Evolutionary conservation across 2,113 vertebrate genomes (phyloP).

Genomic region (Indicator indicator): DNA sequence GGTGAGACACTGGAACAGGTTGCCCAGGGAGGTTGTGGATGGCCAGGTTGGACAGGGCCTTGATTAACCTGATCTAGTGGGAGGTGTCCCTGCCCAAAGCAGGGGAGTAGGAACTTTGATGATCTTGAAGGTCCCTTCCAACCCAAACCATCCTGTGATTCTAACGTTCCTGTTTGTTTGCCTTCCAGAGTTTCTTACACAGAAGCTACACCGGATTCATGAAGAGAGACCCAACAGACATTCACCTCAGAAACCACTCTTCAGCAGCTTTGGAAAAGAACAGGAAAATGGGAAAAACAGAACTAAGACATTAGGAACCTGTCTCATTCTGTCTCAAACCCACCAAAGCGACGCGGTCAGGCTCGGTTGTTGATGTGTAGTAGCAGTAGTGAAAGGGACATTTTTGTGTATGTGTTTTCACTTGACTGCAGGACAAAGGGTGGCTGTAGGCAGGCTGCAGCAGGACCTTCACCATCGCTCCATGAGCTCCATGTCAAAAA

Average conservation of each 20-base stretch:
- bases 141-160: too few species aligned
- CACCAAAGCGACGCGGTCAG: constrained; percentile 63
- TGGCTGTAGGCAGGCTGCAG: constrained; percentile 12
- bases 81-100: too few species aligned
- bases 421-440: constrained; percentile 2
- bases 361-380: constrained; percentile 49
- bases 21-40: too few species aligned
- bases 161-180: constrained; percentile 37
- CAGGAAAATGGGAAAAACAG: constrained; percentile 37
- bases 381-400: constrained; percentile 28
- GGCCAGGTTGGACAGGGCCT: too few species aligned
- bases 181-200: constrained; percentile 53
- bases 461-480: constrained; percentile 6
- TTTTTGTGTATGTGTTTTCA: constrained; percentile 24
- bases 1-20: too few species aligned
- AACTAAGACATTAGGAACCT: constrained; percentile 44
- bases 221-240: constrained; percentile 45
- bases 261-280: constrained; percentile 44
- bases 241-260: constrained; percentile 34
- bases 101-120: too few species aligned
- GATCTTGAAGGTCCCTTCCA: too few species aligned
- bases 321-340: constrained; percentile 46
- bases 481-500: background rate
- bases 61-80: too few species aligned
- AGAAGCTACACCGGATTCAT: constrained; percentile 58